Conservation (phyloP, 2,113 vertebrate genomes). For the Pristiophorus japonicus region DNA sequence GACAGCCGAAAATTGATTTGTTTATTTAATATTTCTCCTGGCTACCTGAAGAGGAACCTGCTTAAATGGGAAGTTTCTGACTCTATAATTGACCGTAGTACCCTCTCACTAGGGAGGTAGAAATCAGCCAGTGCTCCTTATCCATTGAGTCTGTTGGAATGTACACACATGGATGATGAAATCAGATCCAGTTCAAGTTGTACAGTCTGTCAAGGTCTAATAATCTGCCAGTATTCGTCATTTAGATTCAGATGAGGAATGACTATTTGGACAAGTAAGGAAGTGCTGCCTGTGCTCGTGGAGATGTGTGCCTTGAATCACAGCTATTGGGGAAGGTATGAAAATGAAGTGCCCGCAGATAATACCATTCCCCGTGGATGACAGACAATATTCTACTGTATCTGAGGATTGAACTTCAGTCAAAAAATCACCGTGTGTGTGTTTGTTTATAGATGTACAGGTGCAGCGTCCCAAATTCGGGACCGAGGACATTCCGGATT, state of each 20-base stretch:
- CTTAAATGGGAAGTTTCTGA: not conserved
- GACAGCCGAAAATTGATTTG: no score
- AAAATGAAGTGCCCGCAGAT: not conserved
- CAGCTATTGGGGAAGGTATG: not conserved
- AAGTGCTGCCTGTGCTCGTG: not conserved
- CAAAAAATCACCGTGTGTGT: not conserved
- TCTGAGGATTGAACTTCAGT: no score
- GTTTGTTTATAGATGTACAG: not conserved
- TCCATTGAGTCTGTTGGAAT: not conserved
- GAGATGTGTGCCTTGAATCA: not conserved
- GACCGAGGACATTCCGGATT: no score
- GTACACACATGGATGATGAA: not conserved
- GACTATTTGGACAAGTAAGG: not conserved
- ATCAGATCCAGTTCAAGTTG: not conserved
- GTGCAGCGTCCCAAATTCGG: no score
- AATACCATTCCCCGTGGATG: not conserved
- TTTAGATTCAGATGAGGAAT: not conserved
- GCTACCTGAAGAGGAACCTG: not conserved
- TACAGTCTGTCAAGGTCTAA: not conserved
- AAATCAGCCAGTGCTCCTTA: not conserved
- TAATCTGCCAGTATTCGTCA: not conserved
- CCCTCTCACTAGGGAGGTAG: not conserved
- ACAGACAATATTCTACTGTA: no score
- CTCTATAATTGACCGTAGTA: not conserved
- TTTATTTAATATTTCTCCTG: not conserved